Evolutionary conservation across 2,113 vertebrate genomes (phyloP).

Genomic region (Hydrolagus affinis): DNA sequence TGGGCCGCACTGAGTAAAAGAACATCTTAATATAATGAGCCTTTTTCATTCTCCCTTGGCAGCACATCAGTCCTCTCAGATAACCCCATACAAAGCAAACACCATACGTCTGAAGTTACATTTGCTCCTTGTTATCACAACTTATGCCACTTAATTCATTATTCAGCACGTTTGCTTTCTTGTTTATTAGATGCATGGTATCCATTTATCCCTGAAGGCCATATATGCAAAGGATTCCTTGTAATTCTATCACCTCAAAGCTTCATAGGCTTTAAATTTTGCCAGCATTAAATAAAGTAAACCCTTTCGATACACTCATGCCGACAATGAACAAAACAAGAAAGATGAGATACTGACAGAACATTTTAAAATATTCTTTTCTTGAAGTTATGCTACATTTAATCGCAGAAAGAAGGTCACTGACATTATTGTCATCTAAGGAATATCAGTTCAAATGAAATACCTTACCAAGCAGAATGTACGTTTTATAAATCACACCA

Average conservation of each 20-base stretch:
- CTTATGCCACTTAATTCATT: constrained; percentile 70
- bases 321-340: constrained; percentile 52
- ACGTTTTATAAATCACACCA: background rate
- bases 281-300: constrained; percentile 64
- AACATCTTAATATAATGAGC: constrained; percentile 65
- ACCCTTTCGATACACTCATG: constrained; percentile 67
- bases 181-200: constrained; percentile 74
- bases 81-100: constrained; percentile 68
- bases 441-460: background rate
- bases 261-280: constrained; percentile 62
- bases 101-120: constrained; percentile 68
- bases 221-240: constrained; percentile 71
- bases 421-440: background rate
- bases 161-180: constrained; percentile 70
- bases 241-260: constrained; percentile 73
- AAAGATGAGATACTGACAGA: background rate
- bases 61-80: constrained; percentile 56
- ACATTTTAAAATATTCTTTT: background rate
- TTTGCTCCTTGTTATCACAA: constrained; percentile 70
- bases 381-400: background rate
- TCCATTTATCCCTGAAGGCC: constrained; percentile 66
- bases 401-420: background rate
- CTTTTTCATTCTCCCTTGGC: constrained; percentile 54
- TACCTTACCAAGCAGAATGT: background rate
- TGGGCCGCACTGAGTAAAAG: constrained; percentile 57